Evolutionary conservation across 2,113 vertebrate genomes (phyloP), one percentile per base, ranked within the genome.

Genomic region (Pelmatolapia mariae): DNA sequence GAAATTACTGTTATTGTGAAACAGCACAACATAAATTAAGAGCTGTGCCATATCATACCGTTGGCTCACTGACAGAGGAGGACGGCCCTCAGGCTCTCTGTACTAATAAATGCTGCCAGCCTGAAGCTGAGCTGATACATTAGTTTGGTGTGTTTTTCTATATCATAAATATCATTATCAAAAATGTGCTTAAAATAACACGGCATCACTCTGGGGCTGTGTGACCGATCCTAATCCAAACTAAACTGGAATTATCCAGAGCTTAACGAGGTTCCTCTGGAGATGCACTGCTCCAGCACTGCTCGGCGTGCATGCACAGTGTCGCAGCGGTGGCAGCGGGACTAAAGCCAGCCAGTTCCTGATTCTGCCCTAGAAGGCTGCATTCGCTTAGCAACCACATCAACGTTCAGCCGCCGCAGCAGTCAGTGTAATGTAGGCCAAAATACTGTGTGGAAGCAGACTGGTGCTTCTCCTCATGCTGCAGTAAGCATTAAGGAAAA

Each of bases 311-410:
- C n/a, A 24, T 43, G n/a, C n/a, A 13, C 81, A 66, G 61, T 66
- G 81, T 59, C 73, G 19, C 59, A 83, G 92, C 92, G 90, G 11
- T 31, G 5, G 66, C 54, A 57, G 80, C 4, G 16, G 26, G 40
- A 29, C 61, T 36, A 80, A 83, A 66, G 45, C 87, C 94, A 89
- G 93, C 83, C 59, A 33, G 29, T 63, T 63, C 59, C 33, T 85
- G 89, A 94, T 95, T 96, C 91, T 93, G 92, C 83, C 89, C 94
- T 92, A 93, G 91, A 93, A 94, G 89, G 89, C 88, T 89, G 92
- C 88, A 89, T 96, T 96, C 95, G 94, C 95, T 96, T 95, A 96
- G 95, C 94, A 96, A 96, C 95, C 93, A 81, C 92, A 95, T 95
- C 93, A 92, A 36, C 4, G 18, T n/a, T 63, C 18, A 36, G 31